Percentiles rank a stretch among this genome's conserved stretches.
These are phyloP conservation scores for Ceratosolen solmsi DNA, from an alignment of 1,140 invertebrate species.

Conservation along the genomic window DNA sequence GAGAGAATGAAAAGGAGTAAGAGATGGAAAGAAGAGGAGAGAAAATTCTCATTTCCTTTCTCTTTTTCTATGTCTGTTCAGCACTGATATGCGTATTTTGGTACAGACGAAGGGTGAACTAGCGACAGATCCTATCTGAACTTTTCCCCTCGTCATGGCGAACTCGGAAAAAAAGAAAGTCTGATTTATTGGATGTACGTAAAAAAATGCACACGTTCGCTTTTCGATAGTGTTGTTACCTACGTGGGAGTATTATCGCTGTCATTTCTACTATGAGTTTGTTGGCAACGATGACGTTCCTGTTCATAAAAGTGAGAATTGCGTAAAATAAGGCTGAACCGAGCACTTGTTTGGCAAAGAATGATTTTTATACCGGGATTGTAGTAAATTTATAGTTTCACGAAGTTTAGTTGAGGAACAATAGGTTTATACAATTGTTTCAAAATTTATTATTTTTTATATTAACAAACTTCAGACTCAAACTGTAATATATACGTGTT, in stretches of 20 bases:
- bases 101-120: neutral
- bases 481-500: no score
- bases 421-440: neutral
- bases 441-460: neutral
- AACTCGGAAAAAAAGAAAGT: neutral
- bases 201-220: conserved; percentile 9
- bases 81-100: neutral
- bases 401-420: neutral
- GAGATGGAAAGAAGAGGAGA: neutral
- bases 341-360: neutral
- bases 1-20: conserved; percentile 38
- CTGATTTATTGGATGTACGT: conserved; percentile 29
- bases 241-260: neutral
- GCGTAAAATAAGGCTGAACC: neutral
- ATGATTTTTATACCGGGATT: neutral
- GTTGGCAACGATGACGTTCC: neutral
- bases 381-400: neutral
- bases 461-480: no score
- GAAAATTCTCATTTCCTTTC: neutral
- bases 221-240: neutral
- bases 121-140: conserved; percentile 18
- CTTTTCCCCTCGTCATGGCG: neutral
- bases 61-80: conserved; percentile 12
- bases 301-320: neutral
- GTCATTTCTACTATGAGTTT: neutral